phyloP scores from a whole-genome alignment of 1,140 invertebrate genomes.

The Reticulitermes speratus region DNA sequence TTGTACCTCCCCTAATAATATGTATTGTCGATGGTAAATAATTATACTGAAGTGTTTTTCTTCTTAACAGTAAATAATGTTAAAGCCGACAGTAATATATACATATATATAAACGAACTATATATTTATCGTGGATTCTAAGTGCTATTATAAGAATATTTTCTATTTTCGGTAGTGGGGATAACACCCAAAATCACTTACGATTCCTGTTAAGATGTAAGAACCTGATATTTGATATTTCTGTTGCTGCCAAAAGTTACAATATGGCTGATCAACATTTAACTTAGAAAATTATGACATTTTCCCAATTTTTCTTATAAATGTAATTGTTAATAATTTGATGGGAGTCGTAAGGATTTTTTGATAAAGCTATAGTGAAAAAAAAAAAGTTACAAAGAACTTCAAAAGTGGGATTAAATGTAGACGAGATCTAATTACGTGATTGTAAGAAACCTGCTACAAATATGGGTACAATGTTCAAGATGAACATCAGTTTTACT shows the following conservation, averaged over 20 bases:
- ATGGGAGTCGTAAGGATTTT: conserved; percentile 4
- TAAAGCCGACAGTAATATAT: not conserved
- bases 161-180: conserved; percentile 15
- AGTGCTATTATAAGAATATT: conserved; percentile 18
- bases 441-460: not conserved
- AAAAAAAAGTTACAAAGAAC: not conserved
- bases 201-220: not conserved
- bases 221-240: not conserved
- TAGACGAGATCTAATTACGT: not conserved
- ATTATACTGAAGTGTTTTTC: not conserved
- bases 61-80: conserved; percentile 12
- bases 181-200: conserved; percentile 12
- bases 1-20: not conserved
- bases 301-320: not conserved
- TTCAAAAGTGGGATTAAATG: conserved; percentile 7
- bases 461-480: not conserved
- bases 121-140: conserved; percentile 19
- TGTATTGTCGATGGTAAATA: not conserved
- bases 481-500: not conserved
- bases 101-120: not conserved
- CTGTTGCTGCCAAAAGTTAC: not conserved
- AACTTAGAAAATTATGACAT: not conserved
- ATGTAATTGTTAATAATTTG: not conserved
- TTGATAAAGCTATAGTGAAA: not conserved
- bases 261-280: not conserved